Evolutionary conservation across 2,113 vertebrate genomes (phyloP).

Genomic region (Excalfactoria chinensis): DNA sequence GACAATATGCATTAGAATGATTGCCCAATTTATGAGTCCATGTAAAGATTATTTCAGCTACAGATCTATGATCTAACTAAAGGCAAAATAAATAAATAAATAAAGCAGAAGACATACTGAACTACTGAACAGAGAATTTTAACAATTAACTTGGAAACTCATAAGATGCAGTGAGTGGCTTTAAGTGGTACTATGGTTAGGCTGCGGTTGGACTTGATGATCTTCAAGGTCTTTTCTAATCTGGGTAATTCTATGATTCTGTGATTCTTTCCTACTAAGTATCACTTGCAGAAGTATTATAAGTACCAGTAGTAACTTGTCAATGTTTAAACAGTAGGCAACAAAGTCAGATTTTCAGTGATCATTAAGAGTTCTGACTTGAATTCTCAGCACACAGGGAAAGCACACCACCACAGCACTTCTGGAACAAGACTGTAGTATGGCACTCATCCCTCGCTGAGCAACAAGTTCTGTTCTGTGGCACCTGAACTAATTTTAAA

Average conservation of each 20-base stretch:
- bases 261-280: not conserved
- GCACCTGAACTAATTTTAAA: not conserved
- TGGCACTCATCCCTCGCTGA: not conserved
- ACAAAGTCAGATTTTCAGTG: not conserved
- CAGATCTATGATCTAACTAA: not conserved
- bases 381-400: not conserved
- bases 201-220: no score
- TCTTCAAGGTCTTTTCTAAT: no score
- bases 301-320: not conserved
- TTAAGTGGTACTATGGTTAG: not conserved
- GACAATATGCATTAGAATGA: not conserved
- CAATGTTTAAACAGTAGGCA: not conserved
- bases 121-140: not conserved
- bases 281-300: not conserved
- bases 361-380: not conserved
- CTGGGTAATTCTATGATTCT: no score
- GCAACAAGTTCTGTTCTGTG: not conserved
- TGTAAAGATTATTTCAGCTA: not conserved
- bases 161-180: not conserved
- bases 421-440: not conserved
- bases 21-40: not conserved
- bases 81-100: not conserved
- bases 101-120: not conserved
- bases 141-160: not conserved
- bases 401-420: fast-evolving